A percentile compares a stretch with the other conserved stretches of the same genome.
Evolutionary conservation across 2,113 vertebrate genomes (phyloP).

Genomic region (Oxyruncus cristatus): DNA sequence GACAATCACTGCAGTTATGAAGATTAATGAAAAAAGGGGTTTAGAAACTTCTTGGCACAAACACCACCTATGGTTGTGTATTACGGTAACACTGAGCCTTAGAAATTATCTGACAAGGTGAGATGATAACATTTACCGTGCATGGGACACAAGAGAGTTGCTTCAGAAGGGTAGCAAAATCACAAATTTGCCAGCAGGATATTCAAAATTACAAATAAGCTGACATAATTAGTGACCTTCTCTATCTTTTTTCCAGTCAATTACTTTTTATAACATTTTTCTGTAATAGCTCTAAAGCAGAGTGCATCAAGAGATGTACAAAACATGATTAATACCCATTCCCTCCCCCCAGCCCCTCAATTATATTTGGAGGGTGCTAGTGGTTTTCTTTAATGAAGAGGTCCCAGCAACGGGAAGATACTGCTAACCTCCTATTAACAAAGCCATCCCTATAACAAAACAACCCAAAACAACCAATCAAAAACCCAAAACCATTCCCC

Average conservation of each 20-base stretch:
- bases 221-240: not conserved
- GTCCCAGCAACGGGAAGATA: no score
- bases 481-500: no score
- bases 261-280: not conserved
- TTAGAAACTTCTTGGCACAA: not conserved
- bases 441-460: no score
- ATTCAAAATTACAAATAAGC: not conserved
- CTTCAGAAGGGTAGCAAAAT: not conserved
- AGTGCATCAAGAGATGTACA: not conserved
- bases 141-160: not conserved
- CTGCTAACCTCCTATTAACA: no score
- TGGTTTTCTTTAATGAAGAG: not conserved
- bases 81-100: not conserved
- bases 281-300: not conserved
- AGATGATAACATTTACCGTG: not conserved
- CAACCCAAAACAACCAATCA: no score
- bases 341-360: not conserved
- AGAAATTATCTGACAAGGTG: not conserved
- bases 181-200: not conserved
- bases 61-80: rapidly evolving
- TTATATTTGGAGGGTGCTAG: not conserved
- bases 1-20: not conserved
- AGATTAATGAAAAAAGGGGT: not conserved
- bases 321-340: not conserved
- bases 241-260: not conserved